Base-by-base conservation (phyloP, 2,113 vertebrate genomes). In the Hystrix brachyura region DNA sequence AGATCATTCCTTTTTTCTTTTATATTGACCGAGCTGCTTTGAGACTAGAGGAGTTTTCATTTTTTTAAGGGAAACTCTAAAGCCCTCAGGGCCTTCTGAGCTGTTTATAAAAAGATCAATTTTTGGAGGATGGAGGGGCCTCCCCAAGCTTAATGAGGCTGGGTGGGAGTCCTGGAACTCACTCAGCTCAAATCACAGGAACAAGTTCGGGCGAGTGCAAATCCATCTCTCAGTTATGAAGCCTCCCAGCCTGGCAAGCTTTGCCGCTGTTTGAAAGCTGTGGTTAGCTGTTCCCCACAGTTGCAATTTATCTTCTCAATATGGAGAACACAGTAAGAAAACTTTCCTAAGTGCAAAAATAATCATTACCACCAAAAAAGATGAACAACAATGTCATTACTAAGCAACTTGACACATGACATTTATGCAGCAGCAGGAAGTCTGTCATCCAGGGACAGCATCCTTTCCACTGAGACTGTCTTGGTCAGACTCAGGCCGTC, bases 1-100 rank as follows among this genome's bases (percentile, higher is more conserved):
- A 97, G 96, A 98, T 96, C 91, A 97, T 98, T 98, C 95, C 96
- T 98, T 95, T 64, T 78, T 27, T n/a, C 80, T 93, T 96, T 97
- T 91, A 96, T 98, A 98, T 98, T 98, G 98, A 98, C 97, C 98
- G 96, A 34, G 14, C 87, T 82, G 93, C 98, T 98, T 84, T 55
- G 65, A 97, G 98, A 98, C 94, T 97, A 97, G 98, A 98, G 98
- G 94, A 76, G 79, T 96, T 98, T 98, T 51, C 43, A 43, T 87
- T 98, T 98, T 98, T 98, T 80, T n/a, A 94, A 98, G 97, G 97
- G 97, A 97, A 98, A 95, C 97, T 97, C 69, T 92, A 93, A 97
- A 97, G 97, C 97, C 97, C 97, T 0, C 2, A 90, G 97, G 98
- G 96, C 81, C 51, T 97, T 97, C 97, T 98, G 94, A 97, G 96